Evolutionary conservation across 2,888 invertebrate species (phyloP), one percentile per base, ranked within the genome.

Genomic region (Leptopilina myrica): DNA sequence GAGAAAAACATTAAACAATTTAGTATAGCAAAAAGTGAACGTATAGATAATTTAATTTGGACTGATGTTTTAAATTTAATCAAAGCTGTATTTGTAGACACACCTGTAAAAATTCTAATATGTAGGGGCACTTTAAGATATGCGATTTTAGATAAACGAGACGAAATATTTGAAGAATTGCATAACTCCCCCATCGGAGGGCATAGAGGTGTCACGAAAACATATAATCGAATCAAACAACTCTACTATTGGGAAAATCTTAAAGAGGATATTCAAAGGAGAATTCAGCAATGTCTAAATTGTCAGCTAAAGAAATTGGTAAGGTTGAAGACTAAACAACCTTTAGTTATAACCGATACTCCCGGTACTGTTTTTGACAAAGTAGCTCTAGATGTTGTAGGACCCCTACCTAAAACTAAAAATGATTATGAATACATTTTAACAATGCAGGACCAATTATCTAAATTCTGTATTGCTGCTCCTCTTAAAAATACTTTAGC

Each of bases 261-360:
- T 11, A 84, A 84, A 64, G 14, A 56, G 0, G 80, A 85, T 12
- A 56, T 85, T 0, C 78, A 78, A 5, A n/a, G 59, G 5, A 66
- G 56, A 79, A 11, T 76, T 46, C 20, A 80, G 82, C 9, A 77
- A 64, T 85, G 83, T 46, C 12, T 75, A 1, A 69, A 78, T 11
- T 83, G 83, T 14, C 82, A 85, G 40, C 46, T 79, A 62, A 83
- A 81, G 64, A 85, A 85, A 65, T 33, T 83, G n/a, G 77, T 79
- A 0, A 53, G 83, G 3, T 62, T 82, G 0, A 82, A 81, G 77
- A 81, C 80, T 0, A 79, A 75, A 56, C 77, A 80, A 43, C 80
- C 82, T 2, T 80, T 84, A 80, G 15, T 81, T 2, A 84, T 83
- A 1, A 83, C 84, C 0, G 81, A 84, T 15, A 84, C 82, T 5